phyloP scores from a whole-genome alignment of 2,113 vertebrate species.

The Bos indicus region DNA sequence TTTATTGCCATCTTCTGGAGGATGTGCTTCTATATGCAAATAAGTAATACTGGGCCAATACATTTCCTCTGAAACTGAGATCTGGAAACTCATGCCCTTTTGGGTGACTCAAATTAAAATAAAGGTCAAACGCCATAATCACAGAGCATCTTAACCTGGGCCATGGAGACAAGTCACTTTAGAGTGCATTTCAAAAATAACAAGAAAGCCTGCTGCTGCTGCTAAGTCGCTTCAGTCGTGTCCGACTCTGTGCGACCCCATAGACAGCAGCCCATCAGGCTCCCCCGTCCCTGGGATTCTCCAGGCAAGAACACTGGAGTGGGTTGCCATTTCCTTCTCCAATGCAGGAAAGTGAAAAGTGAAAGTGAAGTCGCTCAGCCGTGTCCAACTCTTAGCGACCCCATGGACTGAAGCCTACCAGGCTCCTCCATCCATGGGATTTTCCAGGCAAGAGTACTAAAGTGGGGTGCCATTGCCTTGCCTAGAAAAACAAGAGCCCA shows the following conservation, averaged over 20 bases:
- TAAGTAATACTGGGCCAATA: neutral
- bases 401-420: too few species aligned
- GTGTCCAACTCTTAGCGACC: too few species aligned
- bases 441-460: too few species aligned
- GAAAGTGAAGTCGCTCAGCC: too few species aligned
- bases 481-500: neutral
- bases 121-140: neutral
- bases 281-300: too few species aligned
- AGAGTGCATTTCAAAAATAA: neutral
- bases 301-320: too few species aligned
- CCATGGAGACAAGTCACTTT: neutral
- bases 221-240: too few species aligned
- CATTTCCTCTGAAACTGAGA: neutral
- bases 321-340: too few species aligned
- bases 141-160: neutral
- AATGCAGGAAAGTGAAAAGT: too few species aligned
- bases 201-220: neutral
- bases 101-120: neutral
- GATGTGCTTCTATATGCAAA: conserved; percentile 14
- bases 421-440: too few species aligned
- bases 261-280: too few species aligned
- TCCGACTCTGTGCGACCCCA: too few species aligned
- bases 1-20: conserved; percentile 42
- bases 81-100: neutral
- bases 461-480: neutral